phyloP scores from a whole-genome alignment of 2,888 invertebrate genomes.

The Lumbricus terrestris region DNA sequence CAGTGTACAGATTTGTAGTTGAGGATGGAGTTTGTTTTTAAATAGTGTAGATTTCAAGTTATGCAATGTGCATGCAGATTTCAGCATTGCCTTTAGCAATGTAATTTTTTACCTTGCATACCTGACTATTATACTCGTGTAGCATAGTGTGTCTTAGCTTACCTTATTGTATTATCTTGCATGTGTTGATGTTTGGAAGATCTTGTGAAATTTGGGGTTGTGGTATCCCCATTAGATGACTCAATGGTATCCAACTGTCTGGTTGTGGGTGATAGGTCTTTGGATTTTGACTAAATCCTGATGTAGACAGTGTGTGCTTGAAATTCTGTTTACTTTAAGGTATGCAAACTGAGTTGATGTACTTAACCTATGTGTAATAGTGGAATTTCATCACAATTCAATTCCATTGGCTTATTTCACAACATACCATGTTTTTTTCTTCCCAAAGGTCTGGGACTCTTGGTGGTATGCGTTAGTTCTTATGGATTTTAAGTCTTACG shows the following conservation, averaged over 20 bases:
- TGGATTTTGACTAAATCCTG: neutral
- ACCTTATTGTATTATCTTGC: neutral
- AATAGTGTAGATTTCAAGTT: neutral
- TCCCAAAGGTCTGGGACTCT: neutral
- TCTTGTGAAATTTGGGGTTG: neutral
- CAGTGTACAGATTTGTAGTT: too few relatives aligned
- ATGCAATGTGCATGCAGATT: neutral
- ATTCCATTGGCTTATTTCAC: neutral
- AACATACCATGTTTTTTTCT: neutral
- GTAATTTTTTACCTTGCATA: too few relatives aligned
- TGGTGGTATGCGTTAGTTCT: neutral
- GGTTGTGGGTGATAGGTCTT: neutral
- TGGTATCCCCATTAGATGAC: neutral
- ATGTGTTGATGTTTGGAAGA: neutral
- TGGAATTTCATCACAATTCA: neutral
- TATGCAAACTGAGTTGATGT: neutral
- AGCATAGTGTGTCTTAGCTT: neutral
- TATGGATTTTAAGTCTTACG: neutral
- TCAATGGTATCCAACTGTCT: neutral
- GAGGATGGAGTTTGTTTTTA: neutral
- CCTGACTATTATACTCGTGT: too few relatives aligned
- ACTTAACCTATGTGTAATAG: neutral
- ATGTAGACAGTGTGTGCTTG: neutral
- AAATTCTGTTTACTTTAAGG: neutral
- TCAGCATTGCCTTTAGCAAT: neutral